Base-by-base conservation (phyloP, 53 echinoderm and acorn worm species). In the Arbacia lixula region DNA sequence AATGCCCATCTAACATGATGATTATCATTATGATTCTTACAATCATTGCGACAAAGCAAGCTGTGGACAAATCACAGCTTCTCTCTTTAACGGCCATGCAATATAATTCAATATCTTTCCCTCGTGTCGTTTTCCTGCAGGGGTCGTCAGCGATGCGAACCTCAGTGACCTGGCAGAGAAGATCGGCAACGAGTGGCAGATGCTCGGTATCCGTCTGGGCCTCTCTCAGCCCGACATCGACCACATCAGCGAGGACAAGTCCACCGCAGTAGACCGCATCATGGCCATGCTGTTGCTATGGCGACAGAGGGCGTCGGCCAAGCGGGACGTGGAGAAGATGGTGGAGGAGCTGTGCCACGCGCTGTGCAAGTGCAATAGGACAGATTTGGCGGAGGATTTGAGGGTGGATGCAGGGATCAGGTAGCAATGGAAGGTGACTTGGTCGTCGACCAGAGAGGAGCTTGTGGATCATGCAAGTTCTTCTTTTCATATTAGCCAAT, bases 171-270 rank as follows among this genome's bases (percentile, higher is more conserved):
- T 80, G 12, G 60, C 80, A 10, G 19, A 30, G 62, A 2, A 80
- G 43, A 80, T 80, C 37, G 80, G 80, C 4, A 16, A 16, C 0
- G 80, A 80, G 30, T 80, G 80, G 80, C 42, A 60, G 3, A 3
- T 12, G 1, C 80, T 80, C 2, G 80, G 40, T 16, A 37, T 80
- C 46, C 60, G 60, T 16, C 46, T 80, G 17, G 62, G 46, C 0
- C 38, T 80, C 0, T 61, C 12, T 6, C 42, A 62, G 28, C 61
- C 80, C 11, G 61, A 80, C 16, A 80, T 80, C 37, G 80, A 80
- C 27, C 80, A 80, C 43, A 28, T 80, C 38, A 61, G 4, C 3
- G 46, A 80, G 41, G 62, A 80, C 80, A 60, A 80, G 16, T 19
- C 6, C 3, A 28, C 17, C 2, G 80, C 80, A 3, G 31, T 61